Base-by-base conservation (phyloP, 2,113 vertebrate species). In the Brachyhypopomus gauderio region DNA sequence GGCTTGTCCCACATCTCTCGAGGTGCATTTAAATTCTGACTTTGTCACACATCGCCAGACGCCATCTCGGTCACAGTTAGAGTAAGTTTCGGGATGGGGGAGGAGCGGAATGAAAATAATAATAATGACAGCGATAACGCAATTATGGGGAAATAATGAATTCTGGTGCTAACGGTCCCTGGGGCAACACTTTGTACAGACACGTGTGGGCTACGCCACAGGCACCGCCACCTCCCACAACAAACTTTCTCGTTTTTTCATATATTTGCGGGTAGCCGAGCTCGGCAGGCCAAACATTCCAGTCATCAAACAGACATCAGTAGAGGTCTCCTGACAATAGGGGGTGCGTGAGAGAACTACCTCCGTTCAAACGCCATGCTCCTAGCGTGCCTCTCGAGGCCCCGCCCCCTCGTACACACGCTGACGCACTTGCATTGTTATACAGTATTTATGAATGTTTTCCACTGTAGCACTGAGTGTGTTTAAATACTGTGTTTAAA, bases 121-220 rank as follows among this genome's bases (percentile, higher is more conserved):
- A 48, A 64, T 75, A 78, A 63, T 67, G 41, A 64, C 41, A 45
- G 52, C 23, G 1, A 81, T 74, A 75, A 77, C 36, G 25, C 64
- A 63, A 77, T 82, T 78, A 85, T 78, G 25, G 75, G 59, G 27
- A 73, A 82, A 75, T 82, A 85, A 85, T 78, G 75, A 67, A 79
- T 81, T 55, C 36, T 41, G 45, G 62, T 67, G 20, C 62, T 75
- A 75, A 67, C 25, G 62, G 27, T n/a, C 79, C 79, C 72, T 58
- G 1, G 34, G 73, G 72, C 36, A 14, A n/a, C 25, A 58, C 14
- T 2, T 62, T 75, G 30, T 9, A 41, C 62, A 58, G 62, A 48
- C 71, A 27, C 30, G 23, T 3, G 20, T 23, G 14, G 19, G 45
- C 55, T 72, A 36, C 30, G 16, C 41, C 56, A 48, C 9, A 17